Percentiles rank a stretch among this genome's conserved stretches.
These are phyloP conservation scores for Drosophila suzukii DNA, from an alignment of 1,140 invertebrate species.

Conservation along the genomic window DNA sequence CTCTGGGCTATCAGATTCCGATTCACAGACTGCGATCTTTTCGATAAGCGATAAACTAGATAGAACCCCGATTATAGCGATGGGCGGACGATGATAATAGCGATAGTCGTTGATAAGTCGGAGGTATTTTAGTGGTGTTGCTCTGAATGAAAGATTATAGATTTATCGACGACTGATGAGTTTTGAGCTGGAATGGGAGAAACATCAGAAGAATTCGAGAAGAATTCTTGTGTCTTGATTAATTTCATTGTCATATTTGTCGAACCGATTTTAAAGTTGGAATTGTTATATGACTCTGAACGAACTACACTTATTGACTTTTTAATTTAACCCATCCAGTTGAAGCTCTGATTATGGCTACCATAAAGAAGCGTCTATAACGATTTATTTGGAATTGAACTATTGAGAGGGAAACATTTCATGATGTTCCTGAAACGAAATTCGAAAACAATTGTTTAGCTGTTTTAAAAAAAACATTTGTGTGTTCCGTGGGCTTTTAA, in stretches of 20 bases:
- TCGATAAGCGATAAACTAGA: constrained; percentile 16
- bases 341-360: constrained; percentile 39
- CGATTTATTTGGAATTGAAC: constrained; percentile 23
- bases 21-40: constrained; percentile 7
- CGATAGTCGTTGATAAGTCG: constrained; percentile 23
- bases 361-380: constrained; percentile 30
- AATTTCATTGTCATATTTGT: constrained; percentile 17
- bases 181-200: constrained; percentile 22
- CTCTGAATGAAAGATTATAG: constrained; percentile 22
- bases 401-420: constrained; percentile 37
- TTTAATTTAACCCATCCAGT: constrained; percentile 13
- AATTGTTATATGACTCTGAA: constrained; percentile 15
- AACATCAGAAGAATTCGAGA: constrained; percentile 14
- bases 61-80: constrained; percentile 25
- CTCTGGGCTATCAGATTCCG: constrained; percentile 4
- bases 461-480: constrained; percentile 9
- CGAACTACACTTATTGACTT: constrained; percentile 30
- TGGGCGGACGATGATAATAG: constrained; percentile 18
- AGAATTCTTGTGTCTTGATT: constrained; percentile 8
- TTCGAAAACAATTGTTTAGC: constrained; percentile 35
- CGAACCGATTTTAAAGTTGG: constrained; percentile 13
- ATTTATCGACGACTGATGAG: constrained; percentile 28
- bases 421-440: constrained; percentile 46
- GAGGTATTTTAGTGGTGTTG: constrained; percentile 8
- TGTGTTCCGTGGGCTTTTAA: constrained; percentile 11